Conservation (phyloP, 2,113 vertebrate species). For the Stictonetta naevosa region DNA sequence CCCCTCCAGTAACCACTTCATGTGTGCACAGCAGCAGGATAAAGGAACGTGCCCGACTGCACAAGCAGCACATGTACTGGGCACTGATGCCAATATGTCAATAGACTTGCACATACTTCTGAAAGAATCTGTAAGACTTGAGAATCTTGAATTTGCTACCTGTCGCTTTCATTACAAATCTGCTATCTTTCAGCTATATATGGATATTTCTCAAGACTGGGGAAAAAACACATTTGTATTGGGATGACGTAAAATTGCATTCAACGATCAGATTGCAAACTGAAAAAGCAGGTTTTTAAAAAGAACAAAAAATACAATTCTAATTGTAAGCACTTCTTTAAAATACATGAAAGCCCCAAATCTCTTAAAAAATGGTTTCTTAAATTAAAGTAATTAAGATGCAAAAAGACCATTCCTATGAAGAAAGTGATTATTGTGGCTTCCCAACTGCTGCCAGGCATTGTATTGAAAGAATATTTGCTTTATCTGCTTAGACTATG, state of each 20-base stretch:
- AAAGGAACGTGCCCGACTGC: background rate
- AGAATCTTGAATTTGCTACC: background rate
- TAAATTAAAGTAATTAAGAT: background rate
- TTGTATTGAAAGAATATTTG: background rate
- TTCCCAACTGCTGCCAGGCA: background rate
- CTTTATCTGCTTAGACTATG: background rate
- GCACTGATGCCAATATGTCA: background rate
- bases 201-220: background rate
- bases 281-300: background rate
- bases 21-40: slow-evolving; percentile 22
- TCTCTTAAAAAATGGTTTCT: background rate
- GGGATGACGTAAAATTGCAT: background rate
- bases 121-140: background rate
- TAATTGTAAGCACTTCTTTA: background rate
- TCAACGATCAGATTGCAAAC: background rate
- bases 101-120: background rate
- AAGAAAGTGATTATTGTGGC: background rate
- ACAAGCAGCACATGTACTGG: background rate
- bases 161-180: background rate
- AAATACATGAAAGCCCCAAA: background rate
- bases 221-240: slow-evolving; percentile 6
- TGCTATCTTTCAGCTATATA: background rate
- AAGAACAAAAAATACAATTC: background rate
- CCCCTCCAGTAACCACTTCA: background rate
- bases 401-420: background rate